Evolutionary conservation across 2,797 vertebrate species (phyloP), one percentile per base, ranked within the genome.

Genomic region (Etheostoma perlongum): DNA sequence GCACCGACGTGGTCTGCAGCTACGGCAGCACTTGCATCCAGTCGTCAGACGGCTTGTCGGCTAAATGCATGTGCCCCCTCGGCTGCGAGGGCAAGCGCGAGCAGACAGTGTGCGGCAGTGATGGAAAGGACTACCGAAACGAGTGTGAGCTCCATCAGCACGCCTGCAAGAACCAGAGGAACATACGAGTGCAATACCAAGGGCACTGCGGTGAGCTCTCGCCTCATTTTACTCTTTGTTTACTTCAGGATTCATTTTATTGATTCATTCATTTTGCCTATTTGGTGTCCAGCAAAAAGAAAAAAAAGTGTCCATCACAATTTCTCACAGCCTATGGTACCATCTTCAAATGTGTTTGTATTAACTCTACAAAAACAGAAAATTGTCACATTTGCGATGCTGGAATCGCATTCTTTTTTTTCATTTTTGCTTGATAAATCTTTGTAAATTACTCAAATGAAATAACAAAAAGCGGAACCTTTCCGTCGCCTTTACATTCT

Each of bases 11-110:
- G 90, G 94, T 85, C 61, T 99, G 98, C 94, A 96, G 96, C 85
- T 99, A 97, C 0, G 98, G 98, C 91, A 99, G 98, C 93, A 98
- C 96, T 30, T 99, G 98, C 0, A 91, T 95, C 11, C 96, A 94
- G 88, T 97, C 97, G 0, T 88, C 96, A 0, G 97, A 98, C 0
- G 97, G 98, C 48, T 92, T 95, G 89, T 94, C 94, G 0, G 97
- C 98, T 63, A 96, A 95, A 15, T 99, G 98, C 79, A 95, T 97
- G 88, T 99, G 98, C 47, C 98, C 98, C 0, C 81, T 96, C 0
- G 91, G 94, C 55, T 99, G 98, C 48, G 74, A 89, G 25, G 89
- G 92, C 1, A 77, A 92, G 33, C 53, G 92, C 0, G 91, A 94
- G 81, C 87, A 91, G 78, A 78, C 88, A 0, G 97, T 98, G 73